These are phyloP conservation scores for Scaptomyza reducta DNA, from an alignment of 2,888 invertebrate genomes.

Conservation along the genomic window DNA sequence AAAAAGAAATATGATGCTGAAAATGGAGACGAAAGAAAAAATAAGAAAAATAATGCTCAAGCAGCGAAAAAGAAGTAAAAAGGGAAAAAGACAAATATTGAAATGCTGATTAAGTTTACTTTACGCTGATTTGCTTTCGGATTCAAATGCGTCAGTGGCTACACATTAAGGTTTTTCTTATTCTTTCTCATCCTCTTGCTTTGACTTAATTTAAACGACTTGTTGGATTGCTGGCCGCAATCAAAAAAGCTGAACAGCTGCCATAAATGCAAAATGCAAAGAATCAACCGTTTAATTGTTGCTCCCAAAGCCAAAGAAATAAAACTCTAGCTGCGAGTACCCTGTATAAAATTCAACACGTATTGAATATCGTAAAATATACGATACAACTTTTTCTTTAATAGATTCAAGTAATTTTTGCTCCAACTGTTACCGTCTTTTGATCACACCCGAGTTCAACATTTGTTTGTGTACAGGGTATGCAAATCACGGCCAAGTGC, in stretches of 20 bases:
- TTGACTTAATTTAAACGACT: constrained; percentile 52
- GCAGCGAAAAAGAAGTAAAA: constrained; percentile 1
- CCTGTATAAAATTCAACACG: background rate
- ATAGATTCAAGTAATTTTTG: background rate
- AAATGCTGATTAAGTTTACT: constrained; percentile 79
- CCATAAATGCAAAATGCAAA: constrained; percentile 32
- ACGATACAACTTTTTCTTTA: no score
- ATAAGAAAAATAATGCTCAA: constrained; percentile 12
- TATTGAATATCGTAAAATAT: background rate
- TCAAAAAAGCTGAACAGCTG: constrained; percentile 59
- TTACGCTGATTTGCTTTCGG: constrained; percentile 55
- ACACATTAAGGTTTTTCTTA: constrained; percentile 11
- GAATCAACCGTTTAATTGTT: constrained; percentile 52
- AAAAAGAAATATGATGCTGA: constrained; percentile 1
- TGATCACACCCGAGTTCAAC: background rate
- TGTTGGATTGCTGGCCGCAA: constrained; percentile 60
- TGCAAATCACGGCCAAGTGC: constrained; percentile 25
- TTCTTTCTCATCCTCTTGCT: background rate
- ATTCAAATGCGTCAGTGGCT: constrained; percentile 27
- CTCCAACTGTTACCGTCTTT: background rate
- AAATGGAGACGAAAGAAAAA: constrained; percentile 11
- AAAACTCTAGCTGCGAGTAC: background rate
- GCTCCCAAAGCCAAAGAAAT: constrained; percentile 10
- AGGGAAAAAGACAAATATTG: constrained; percentile 61
- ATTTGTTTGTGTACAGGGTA: background rate